Conservation (phyloP, 2,113 vertebrate genomes). For the Tenrec ecaudatus region DNA sequence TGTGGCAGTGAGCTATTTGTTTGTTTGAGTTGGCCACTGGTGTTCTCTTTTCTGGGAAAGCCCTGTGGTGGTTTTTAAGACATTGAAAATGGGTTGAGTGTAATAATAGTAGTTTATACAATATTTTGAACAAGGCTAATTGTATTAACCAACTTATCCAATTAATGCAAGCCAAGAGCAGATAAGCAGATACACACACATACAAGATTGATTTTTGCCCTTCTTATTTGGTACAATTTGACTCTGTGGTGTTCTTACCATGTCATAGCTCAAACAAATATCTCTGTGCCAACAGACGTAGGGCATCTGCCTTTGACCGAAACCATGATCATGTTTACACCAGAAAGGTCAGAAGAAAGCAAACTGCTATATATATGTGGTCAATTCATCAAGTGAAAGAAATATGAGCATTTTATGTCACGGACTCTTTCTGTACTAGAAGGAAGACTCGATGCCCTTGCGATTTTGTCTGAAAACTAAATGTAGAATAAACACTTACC, state of each 20-base stretch:
- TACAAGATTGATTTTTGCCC: background rate
- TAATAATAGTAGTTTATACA: background rate
- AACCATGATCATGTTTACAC: constrained; percentile 7
- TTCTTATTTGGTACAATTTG: background rate
- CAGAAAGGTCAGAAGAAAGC: background rate
- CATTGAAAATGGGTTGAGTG: constrained; percentile 12
- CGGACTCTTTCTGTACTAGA: background rate
- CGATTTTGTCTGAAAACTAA: constrained; percentile 64
- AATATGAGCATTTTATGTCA: background rate
- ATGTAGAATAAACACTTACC: constrained; percentile 45
- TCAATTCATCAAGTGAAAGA: background rate
- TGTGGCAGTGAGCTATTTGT: too few relatives aligned
- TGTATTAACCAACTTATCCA: background rate
- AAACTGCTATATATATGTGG: background rate
- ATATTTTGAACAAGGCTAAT: constrained; percentile 19
- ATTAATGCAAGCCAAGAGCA: background rate
- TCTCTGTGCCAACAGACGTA: background rate
- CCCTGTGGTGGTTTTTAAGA: constrained; percentile 41
- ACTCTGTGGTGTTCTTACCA: background rate
- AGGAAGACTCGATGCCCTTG: constrained; percentile 8
- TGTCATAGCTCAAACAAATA: background rate
- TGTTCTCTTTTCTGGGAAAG: constrained; percentile 32
- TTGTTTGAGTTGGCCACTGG: too few relatives aligned
- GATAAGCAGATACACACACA: background rate
- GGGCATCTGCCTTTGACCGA: background rate